Conservation (phyloP, 1,140 invertebrate species). For the Pectinophora gossypiella region DNA sequence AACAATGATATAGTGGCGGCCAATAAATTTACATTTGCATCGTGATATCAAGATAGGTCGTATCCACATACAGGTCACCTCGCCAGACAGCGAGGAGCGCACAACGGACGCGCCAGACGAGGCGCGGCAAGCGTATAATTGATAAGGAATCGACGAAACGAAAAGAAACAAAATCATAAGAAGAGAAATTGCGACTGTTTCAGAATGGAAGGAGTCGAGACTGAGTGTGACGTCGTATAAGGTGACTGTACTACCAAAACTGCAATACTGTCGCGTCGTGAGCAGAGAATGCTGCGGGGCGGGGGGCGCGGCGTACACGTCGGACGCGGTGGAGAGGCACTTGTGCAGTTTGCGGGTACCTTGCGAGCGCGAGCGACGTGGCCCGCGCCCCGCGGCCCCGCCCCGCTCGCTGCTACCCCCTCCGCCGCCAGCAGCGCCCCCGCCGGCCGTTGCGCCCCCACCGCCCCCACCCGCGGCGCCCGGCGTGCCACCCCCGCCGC, state of each 20-base stretch:
- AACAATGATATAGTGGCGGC: neutral
- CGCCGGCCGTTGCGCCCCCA: slow-evolving; percentile 65
- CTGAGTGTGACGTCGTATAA: slow-evolving; percentile 48
- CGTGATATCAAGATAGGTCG: too few relatives aligned
- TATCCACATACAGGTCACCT: too few relatives aligned
- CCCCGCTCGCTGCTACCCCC: slow-evolving; percentile 39
- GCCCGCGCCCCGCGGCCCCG: slow-evolving; percentile 50
- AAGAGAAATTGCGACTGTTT: slow-evolving; percentile 69
- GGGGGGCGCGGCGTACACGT: slow-evolving; percentile 76
- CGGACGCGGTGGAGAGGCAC: slow-evolving; percentile 88
- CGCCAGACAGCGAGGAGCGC: too few relatives aligned
- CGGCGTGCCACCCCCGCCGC: slow-evolving; percentile 37
- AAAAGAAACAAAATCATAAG: slow-evolving; percentile 34
- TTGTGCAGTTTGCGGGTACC: slow-evolving; percentile 93
- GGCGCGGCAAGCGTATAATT: slow-evolving; percentile 2
- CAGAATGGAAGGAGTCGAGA: slow-evolving; percentile 54
- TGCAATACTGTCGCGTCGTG: slow-evolving; percentile 91
- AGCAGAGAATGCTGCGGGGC: slow-evolving; percentile 81
- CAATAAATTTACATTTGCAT: too few relatives aligned
- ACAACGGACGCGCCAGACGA: neutral
- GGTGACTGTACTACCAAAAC: slow-evolving; percentile 92
- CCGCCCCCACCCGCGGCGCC: slow-evolving; percentile 33
- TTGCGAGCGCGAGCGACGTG: slow-evolving; percentile 88
- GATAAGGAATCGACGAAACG: slow-evolving; percentile 13
- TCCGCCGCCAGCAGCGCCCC: slow-evolving; percentile 20